These are phyloP conservation scores for Catocala nupta DNA, from an alignment of 2,888 invertebrate species.

Conservation along the genomic window DNA sequence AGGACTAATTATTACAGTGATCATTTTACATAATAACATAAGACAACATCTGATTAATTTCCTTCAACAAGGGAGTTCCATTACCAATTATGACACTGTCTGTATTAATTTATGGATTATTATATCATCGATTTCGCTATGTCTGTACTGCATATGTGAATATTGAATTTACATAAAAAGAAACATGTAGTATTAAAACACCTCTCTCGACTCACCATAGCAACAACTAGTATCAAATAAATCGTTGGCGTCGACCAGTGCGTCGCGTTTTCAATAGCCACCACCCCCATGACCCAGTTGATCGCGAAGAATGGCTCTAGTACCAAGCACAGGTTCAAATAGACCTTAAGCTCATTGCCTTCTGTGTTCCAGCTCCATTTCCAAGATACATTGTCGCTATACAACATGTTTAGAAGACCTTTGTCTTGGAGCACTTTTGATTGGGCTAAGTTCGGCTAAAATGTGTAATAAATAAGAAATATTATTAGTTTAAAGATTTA, in stretches of 20 bases:
- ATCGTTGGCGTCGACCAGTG: constrained; percentile 88
- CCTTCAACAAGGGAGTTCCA: too few species aligned
- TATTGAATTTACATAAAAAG: too few species aligned
- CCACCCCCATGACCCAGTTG: constrained; percentile 92
- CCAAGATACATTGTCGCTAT: constrained; percentile 82
- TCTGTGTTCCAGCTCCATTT: constrained; percentile 83
- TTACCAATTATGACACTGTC: too few species aligned
- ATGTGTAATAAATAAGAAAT: constrained; percentile 3
- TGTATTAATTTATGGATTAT: too few species aligned
- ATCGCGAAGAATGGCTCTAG: constrained; percentile 91
- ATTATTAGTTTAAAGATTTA: too few species aligned
- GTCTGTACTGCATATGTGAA: too few species aligned
- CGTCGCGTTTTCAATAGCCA: constrained; percentile 90
- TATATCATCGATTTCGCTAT: too few species aligned
- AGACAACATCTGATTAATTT: too few species aligned
- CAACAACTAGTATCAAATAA: constrained; percentile 85
- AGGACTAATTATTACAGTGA: too few species aligned
- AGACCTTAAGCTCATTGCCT: constrained; percentile 87
- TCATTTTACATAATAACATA: too few species aligned
- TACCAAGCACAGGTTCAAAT: constrained; percentile 89
- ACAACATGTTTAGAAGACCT: constrained; percentile 73
- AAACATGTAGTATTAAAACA: background rate
- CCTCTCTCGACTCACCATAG: constrained; percentile 81
- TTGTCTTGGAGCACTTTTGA: constrained; percentile 70
- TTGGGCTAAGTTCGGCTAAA: constrained; percentile 49